Base-by-base conservation (phyloP, 2,888 invertebrate genomes). In the Acanthoscelides obtectus region DNA sequence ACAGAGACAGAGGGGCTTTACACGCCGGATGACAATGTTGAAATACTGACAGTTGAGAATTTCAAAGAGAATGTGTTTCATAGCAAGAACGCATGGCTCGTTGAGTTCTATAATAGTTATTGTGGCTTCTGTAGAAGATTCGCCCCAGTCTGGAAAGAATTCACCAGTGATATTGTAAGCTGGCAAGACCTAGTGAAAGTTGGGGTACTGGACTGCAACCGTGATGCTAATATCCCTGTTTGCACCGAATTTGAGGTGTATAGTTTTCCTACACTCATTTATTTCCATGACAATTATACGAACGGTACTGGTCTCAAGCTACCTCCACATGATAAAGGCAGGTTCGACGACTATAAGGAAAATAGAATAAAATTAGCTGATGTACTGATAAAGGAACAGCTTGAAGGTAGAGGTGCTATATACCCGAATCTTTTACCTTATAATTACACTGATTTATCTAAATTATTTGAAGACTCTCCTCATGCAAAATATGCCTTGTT, bases 41-140 rank as follows among this genome's bases (percentile, higher is more conserved):
- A 88, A 27, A 87, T 92, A 75, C 83, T 96, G 77, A 92, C 91
- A 22, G 85, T 86, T 2, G 86, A 87, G 27, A 94, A 92, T 84
- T 93, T 95, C 80, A 91, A 92, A 77, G 83, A 85, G 63, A 88
- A 87, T 73, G 85, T 95, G 63, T 89, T 91, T 76, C 88, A 88
- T 20, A 90, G 90, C 78, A 88, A 88, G 66, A 88, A 88, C 80
- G 91, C 93, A 0, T 91, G 93, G 87, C 82, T 98, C 1, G 90
- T 98, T 2, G 95, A 80, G 68, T 80, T 77, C 69, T 99, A 98
- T 84, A 97, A 95, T 84, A 95, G 95, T 80, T 99, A 95, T 91
- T 99, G 99, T 85, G 98, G 98, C 0, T 96, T 95, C 84, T 99
- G 99, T 83, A 91, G 94, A 78, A 87, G 93, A 22, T 99, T 96